phyloP scores from a whole-genome alignment of 2,797 vertebrate genomes.

The Sebastes paucispinis region DNA sequence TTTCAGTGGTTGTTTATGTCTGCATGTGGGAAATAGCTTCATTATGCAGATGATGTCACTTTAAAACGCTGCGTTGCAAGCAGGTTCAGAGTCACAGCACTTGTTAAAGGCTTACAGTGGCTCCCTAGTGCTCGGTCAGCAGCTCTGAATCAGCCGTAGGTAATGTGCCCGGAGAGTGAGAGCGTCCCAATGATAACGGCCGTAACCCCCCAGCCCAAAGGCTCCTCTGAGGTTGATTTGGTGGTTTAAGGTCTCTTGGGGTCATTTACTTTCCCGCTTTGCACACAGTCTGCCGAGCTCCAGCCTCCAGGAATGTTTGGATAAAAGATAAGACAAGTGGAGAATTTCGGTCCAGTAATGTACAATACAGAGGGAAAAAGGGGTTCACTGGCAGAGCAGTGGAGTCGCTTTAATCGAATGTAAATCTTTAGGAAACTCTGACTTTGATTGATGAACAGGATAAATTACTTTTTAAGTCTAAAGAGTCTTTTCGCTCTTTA shows the following conservation, averaged over 20 bases:
- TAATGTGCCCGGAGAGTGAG: slow-evolving; percentile 20
- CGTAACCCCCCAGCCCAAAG: slow-evolving; percentile 16
- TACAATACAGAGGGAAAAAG: background rate
- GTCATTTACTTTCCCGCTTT: slow-evolving; percentile 14
- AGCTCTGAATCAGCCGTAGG: slow-evolving; percentile 55
- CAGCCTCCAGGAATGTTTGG: slow-evolving; percentile 49
- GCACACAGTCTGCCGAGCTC: slow-evolving; percentile 10
- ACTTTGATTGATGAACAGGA: background rate
- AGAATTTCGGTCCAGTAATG: background rate
- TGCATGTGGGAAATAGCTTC: slow-evolving; percentile 31
- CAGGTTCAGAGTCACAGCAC: slow-evolving; percentile 33
- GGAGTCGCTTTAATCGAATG: background rate
- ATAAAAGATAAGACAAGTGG: slow-evolving; percentile 38
- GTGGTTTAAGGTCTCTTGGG: slow-evolving; percentile 37
- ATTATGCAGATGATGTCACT: slow-evolving; percentile 59
- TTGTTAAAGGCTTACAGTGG: slow-evolving; percentile 65
- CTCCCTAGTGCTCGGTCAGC: slow-evolving; percentile 64
- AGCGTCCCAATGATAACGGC: background rate
- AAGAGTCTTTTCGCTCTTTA: no score
- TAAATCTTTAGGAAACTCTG: background rate
- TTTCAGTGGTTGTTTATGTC: slow-evolving; percentile 50
- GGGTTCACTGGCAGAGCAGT: background rate
- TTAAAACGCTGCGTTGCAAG: slow-evolving; percentile 41
- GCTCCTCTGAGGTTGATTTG: slow-evolving; percentile 11
- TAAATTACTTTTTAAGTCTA: background rate